Evolutionary conservation across 30 jellyfish, hydroid and myxozoan genomes (phyloP).

Genomic region (Aurelia aurita complex sp. Pacific): DNA sequence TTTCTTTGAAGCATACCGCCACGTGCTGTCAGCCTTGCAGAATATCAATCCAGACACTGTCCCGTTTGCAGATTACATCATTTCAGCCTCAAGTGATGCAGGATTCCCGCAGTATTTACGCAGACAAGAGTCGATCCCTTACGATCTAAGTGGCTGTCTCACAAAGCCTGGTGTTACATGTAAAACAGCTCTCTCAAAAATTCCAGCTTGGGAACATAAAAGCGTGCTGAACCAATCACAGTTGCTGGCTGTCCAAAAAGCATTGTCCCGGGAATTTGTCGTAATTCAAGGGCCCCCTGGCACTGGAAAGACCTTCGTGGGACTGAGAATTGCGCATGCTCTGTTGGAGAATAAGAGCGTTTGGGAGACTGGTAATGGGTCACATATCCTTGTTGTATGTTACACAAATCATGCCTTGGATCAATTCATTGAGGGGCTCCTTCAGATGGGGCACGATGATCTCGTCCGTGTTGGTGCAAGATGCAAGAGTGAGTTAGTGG

Average conservation of each 20-base stretch:
- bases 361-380: constrained; percentile 19
- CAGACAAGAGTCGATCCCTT: background rate
- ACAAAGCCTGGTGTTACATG: background rate
- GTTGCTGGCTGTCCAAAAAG: constrained; percentile 41
- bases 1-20: constrained; percentile 73
- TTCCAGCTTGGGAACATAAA: background rate
- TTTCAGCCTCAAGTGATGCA: constrained; percentile 18
- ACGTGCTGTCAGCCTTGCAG: constrained; percentile 61
- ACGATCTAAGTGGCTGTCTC: constrained; percentile 27
- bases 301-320: constrained; percentile 88
- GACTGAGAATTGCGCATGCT: constrained; percentile 71
- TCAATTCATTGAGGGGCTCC: constrained; percentile 72
- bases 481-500: constrained; percentile 56
- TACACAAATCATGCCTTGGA: constrained; percentile 93
- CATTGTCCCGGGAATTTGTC: constrained; percentile 51
- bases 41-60: constrained; percentile 22
- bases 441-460: constrained; percentile 60
- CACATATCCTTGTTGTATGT: constrained; percentile 80
- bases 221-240: constrained; percentile 39
- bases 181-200: background rate
- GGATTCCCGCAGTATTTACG: constrained; percentile 41
- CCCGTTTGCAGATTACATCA: constrained; percentile 58
- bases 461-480: constrained; percentile 83
- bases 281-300: constrained; percentile 98
- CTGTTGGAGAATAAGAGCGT: constrained; percentile 36